Percentiles rank a stretch among this genome's conserved stretches.
phyloP scores from a whole-genome alignment of 1,140 invertebrate species.

The Tetramorium parvispinum region DNA sequence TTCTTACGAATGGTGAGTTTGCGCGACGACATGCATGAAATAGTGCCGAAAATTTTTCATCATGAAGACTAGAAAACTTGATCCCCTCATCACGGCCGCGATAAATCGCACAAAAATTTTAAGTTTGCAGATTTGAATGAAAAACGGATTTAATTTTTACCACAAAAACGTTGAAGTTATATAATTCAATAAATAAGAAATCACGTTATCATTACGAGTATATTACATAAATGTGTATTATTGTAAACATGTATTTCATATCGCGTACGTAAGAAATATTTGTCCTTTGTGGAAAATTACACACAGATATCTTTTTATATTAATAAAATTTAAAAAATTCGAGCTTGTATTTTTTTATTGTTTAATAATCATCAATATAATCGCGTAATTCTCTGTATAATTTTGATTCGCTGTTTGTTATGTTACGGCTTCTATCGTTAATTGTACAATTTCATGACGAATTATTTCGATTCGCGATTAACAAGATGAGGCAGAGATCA shows the following conservation, averaged over 20 bases:
- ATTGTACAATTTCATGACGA: neutral
- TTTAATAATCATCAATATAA: neutral
- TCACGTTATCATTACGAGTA: neutral
- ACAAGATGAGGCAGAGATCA: neutral
- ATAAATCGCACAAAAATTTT: conserved; percentile 27
- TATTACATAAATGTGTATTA: no score
- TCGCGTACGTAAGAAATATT: neutral
- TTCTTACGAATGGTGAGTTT: conserved; percentile 2
- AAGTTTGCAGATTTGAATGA: neutral
- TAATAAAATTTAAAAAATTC: neutral
- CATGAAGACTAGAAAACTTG: conserved; percentile 23
- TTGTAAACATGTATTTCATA: no score
- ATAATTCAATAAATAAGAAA: neutral
- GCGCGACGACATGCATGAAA: conserved; percentile 38
- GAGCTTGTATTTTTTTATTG: neutral
- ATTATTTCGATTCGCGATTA: conserved; percentile 39
- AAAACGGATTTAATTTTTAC: conserved; percentile 18
- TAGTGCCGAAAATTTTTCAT: conserved; percentile 45
- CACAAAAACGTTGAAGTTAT: neutral
- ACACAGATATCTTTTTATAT: neutral
- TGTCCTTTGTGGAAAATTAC: no score
- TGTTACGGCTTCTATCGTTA: neutral
- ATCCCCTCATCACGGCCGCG: neutral
- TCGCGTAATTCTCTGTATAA: neutral
- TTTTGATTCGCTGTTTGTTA: neutral